These are phyloP conservation scores for Salarias fasciatus DNA, from an alignment of 2,797 vertebrate species.

Conservation along the genomic window DNA sequence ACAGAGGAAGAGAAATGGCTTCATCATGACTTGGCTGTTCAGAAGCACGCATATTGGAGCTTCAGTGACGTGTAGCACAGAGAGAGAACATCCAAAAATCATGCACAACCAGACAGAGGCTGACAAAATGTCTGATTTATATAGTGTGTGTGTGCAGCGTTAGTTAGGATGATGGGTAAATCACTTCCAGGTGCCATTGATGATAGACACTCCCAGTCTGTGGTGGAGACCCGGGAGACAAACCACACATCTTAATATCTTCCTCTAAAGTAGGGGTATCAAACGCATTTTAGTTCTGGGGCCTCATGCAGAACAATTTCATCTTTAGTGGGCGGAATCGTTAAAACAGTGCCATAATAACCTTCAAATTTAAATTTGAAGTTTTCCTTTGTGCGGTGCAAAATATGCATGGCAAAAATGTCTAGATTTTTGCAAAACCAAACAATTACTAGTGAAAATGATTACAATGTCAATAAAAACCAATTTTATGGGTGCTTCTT, in stretches of 20 bases:
- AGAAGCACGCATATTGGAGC: slow-evolving; percentile 21
- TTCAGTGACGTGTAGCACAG: slow-evolving; percentile 25
- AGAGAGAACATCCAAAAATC: slow-evolving; percentile 33
- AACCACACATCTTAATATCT: slow-evolving; percentile 51
- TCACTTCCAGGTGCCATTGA: slow-evolving; percentile 61
- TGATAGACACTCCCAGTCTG: slow-evolving; percentile 54
- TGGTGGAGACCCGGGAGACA: slow-evolving; percentile 39
- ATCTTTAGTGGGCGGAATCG: no score
- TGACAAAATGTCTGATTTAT: slow-evolving; percentile 56
- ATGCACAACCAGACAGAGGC: slow-evolving; percentile 27
- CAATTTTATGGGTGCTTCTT: no score
- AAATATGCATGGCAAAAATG: no score
- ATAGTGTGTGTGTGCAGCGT: slow-evolving; percentile 39
- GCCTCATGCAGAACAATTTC: no score
- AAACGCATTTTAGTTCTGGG: no score
- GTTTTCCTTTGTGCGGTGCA: no score
- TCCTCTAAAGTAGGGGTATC: slow-evolving; percentile 10
- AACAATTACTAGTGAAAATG: no score
- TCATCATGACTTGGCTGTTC: slow-evolving; percentile 44
- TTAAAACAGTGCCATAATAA: no score
- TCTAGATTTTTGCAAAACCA: no score
- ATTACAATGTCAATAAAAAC: no score
- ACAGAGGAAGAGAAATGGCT: slow-evolving; percentile 47
- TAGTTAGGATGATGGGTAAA: slow-evolving; percentile 37
- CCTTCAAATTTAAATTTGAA: no score